Base-by-base conservation (phyloP, 2,797 vertebrate species). In the Crenuchus spilurus region DNA sequence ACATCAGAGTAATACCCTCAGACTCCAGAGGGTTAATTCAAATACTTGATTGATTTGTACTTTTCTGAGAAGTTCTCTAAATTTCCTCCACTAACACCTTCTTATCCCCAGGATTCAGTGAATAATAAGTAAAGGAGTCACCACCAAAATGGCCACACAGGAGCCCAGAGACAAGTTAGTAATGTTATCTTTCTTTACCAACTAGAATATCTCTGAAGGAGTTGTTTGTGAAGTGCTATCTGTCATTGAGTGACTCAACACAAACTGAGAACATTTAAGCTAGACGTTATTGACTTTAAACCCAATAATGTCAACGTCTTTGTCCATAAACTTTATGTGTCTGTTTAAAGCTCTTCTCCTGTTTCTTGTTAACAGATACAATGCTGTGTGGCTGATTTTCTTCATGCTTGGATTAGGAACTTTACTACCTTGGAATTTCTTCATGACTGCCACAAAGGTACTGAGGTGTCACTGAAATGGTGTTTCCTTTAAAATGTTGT, bases 341-440 rank as follows among this genome's bases (percentile, higher is more conserved):
- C n/a, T n/a, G n/a, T n/a, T n/a, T n/a, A 4, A 7, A 6, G 11
- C 10, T 22, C 0, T 30, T 51, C 8, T 24, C 2, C 37, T 14
- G 11, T 70, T 26, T 67, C 16, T 9, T 30, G 1, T 6, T 24
- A 14, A 0, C 80, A 95, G 94, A 83, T 95, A 92, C 84, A 92
- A 91, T 70, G 91, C 84, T n/a, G 94, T 95, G 39, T 95, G 93
- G 94, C 80, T 94, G 44, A 95, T 98, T 81, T 92, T 98, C 87
- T 96, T 98, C 68, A 82, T 93, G 57, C 92, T 98, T 0, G 97
- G 96, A 0, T 82, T 98, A 67, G 96, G 95, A 62, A 94, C 94
- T 0, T 87, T 98, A 73, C 88, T 98, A 61, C 96, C 97, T 13
- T 98, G 97, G 97, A 98, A 95, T 84, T 98, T 98, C 89, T 97